Percentiles rank a stretch among this genome's conserved stretches.
These are phyloP conservation scores for Acanthurus leucopareius DNA, from an alignment of 2,797 vertebrate genomes.

Conservation along the genomic window DNA sequence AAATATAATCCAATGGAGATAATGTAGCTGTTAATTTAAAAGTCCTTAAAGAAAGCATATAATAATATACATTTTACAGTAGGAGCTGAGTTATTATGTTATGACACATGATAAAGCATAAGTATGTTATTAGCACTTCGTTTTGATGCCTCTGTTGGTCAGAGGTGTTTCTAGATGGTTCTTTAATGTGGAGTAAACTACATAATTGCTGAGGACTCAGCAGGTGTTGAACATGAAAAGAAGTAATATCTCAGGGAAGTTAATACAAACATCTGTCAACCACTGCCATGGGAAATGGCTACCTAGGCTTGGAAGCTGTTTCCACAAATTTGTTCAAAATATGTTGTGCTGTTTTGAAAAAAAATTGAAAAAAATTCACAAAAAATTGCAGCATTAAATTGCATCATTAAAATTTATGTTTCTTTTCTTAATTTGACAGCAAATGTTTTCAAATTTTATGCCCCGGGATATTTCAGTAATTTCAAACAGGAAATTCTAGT, in stretches of 20 bases:
- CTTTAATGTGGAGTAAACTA: too few species aligned
- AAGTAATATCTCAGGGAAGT: neutral
- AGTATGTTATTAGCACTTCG: too few species aligned
- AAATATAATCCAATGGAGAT: neutral
- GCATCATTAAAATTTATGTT: neutral
- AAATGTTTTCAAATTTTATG: neutral
- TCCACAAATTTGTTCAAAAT: neutral
- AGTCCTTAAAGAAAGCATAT: too few species aligned
- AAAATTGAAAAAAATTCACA: neutral
- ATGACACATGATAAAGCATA: too few species aligned
- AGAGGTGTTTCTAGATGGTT: neutral
- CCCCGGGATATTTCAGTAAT: too few species aligned
- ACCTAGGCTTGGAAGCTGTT: neutral
- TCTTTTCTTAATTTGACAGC: neutral
- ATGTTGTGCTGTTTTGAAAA: neutral
- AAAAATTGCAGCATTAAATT: neutral
- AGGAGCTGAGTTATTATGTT: too few species aligned
- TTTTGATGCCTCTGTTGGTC: neutral
- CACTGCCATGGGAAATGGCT: neutral
- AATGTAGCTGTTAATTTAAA: neutral
- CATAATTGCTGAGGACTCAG: neutral
- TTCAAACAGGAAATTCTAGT: neutral
- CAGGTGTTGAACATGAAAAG: neutral
- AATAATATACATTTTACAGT: too few species aligned
- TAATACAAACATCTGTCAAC: neutral